Evolutionary conservation across 2,888 invertebrate genomes (phyloP), one percentile per base, ranked within the genome.

Genomic region (Crossocerus cetratus): DNA sequence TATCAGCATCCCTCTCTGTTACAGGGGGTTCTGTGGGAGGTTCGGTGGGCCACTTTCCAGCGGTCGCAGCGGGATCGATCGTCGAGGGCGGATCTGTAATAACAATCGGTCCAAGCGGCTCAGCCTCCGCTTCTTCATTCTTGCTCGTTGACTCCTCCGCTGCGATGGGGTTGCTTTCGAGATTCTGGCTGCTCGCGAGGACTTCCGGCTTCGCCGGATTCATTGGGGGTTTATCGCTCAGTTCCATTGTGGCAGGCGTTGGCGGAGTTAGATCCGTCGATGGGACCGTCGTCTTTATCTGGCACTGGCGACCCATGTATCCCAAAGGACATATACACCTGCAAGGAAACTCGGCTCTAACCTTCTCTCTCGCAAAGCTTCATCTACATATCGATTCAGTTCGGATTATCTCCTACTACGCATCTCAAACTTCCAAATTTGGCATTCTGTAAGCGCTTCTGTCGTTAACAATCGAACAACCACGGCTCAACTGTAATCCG

Each of bases 321-420:
- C 96, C 96, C 42, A 94, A 91, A 0, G 94, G 93, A 86, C 97
- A 97, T 65, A 94, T 91, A 87, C 97, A 97, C 70, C 94, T 93
- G 91, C 21, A 69, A 76, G 14, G 44, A 60, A 62, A 8, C 23
- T 65, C n/a, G 4, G 14, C 14, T 49, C 49, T 49, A 14, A 49
- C n/a, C 16, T 49, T 16, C 49, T 16, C 16, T 49, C 14, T 49
- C 16, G 49, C 14, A 32, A 32, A 32, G 8, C 32, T 32, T 32
- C 32, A 32, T 32, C 32, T 32, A 32, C 32, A 32, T 32, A 32
- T 49, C 16, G 49, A 49, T 49, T 49, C 18, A 1, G 49, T 49
- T 49, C n/a, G 49, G 13, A 5, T 5, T 11, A 5, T 32, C 32
- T 5, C 32, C 32, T 32, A 8, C 32, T n/a, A n/a, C n/a, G n/a